Conservation (phyloP, 2,888 invertebrate genomes). For the Drosophila monieri region DNA sequence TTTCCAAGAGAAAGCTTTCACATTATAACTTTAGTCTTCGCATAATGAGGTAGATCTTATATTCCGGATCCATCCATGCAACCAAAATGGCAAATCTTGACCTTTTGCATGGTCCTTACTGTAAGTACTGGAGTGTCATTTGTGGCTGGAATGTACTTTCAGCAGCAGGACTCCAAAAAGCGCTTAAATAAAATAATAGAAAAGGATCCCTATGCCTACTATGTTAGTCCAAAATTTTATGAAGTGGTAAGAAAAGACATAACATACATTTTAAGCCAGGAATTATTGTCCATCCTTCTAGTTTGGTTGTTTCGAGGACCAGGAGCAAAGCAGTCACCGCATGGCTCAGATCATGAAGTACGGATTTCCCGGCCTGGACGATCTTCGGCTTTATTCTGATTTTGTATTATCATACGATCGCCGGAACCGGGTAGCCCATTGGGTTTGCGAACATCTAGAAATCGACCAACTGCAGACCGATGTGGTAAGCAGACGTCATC, state of each 20-base stretch:
- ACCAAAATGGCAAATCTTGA: conserved; percentile 46
- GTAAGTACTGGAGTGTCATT: conserved; percentile 51
- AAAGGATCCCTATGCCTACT: conserved; percentile 72
- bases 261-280: too few species aligned
- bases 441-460: conserved; percentile 98
- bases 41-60: too few species aligned
- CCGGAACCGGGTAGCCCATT: conserved; percentile 93
- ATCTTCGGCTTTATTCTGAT: conserved; percentile 93
- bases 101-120: conserved; percentile 47
- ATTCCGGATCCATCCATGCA: conserved; percentile 23
- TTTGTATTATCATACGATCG: conserved; percentile 96
- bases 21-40: not conserved
- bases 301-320: conserved; percentile 57
- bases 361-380: conserved; percentile 95
- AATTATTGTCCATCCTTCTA: not conserved
- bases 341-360: conserved; percentile 94
- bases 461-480: conserved; percentile 87
- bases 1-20: conserved; percentile 4
- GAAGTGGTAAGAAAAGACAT: conserved; percentile 48
- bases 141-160: conserved; percentile 65
- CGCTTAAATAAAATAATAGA: conserved; percentile 55
- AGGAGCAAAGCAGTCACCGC: conserved; percentile 53
- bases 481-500: conserved; percentile 89
- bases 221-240: conserved; percentile 63
- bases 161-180: conserved; percentile 60